Evolutionary conservation across 2,888 invertebrate species (phyloP).

Genomic region (Sepiola atlantica): DNA sequence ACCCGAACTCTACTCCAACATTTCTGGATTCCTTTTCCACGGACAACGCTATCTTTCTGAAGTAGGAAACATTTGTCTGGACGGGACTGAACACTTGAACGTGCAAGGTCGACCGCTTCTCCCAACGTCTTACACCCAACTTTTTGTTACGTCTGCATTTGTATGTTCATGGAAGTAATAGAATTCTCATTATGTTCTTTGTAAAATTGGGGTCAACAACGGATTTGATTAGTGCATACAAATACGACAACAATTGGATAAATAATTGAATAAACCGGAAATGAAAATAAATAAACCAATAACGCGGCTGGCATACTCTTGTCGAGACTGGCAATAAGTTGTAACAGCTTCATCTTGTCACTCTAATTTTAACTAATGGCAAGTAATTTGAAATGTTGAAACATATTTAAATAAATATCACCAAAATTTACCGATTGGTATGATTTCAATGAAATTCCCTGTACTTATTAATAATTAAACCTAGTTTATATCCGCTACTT

Average conservation of each 20-base stretch:
- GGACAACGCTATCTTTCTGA: not conserved
- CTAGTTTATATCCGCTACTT: too few relatives aligned
- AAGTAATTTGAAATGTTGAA: too few relatives aligned
- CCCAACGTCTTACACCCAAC: too few relatives aligned
- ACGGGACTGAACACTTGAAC: not conserved
- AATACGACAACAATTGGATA: not conserved
- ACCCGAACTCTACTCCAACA: not conserved
- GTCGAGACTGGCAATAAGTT: not conserved
- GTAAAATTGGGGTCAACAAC: not conserved
- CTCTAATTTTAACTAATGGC: too few relatives aligned
- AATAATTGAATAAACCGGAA: not conserved
- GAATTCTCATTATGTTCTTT: not conserved
- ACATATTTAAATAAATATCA: too few relatives aligned
- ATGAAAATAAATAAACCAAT: not conserved
- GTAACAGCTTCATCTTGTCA: not conserved
- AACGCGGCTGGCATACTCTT: not conserved
- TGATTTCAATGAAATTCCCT: too few relatives aligned
- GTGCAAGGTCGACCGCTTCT: not conserved
- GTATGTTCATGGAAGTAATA: not conserved
- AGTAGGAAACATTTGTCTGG: not conserved
- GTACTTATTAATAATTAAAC: too few relatives aligned
- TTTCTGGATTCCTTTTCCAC: not conserved
- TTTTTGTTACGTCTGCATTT: too few relatives aligned
- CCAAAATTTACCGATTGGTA: too few relatives aligned
- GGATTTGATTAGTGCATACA: not conserved